These are phyloP conservation scores for Drosophila multiciliata DNA, from an alignment of 2,888 invertebrate genomes.

Conservation along the genomic window DNA sequence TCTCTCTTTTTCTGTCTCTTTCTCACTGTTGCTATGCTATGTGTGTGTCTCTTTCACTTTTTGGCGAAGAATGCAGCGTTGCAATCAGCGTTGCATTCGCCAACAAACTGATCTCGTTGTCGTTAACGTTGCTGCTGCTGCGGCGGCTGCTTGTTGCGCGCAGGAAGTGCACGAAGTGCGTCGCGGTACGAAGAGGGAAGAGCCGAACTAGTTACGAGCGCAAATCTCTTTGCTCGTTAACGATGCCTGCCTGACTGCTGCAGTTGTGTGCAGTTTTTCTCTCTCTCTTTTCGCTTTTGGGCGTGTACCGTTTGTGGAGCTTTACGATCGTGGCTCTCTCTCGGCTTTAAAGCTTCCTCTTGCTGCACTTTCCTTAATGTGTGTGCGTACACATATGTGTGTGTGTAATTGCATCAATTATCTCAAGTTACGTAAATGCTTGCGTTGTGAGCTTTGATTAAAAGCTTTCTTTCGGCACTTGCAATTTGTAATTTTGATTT, in stretches of 20 bases:
- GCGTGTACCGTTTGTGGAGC: constrained; percentile 51
- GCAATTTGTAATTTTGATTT: constrained; percentile 63
- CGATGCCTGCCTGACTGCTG: constrained; percentile 46
- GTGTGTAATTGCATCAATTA: constrained; percentile 55
- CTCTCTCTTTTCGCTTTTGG: constrained; percentile 34
- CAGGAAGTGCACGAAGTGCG: constrained; percentile 75
- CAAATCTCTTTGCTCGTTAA: constrained; percentile 22
- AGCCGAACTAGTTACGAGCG: constrained; percentile 73
- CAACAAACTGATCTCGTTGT: constrained; percentile 71
- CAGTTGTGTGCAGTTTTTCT: constrained; percentile 46
- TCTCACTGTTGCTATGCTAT: constrained; percentile 2
- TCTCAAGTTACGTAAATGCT: constrained; percentile 71
- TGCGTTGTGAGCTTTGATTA: constrained; percentile 46
- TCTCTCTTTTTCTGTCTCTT: constrained; percentile 27
- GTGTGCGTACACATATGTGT: constrained; percentile 35
- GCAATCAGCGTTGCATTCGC: constrained; percentile 79
- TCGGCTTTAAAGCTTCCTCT: constrained; percentile 54
- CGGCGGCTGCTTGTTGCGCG: constrained; percentile 62
- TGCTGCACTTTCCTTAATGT: constrained; percentile 57
- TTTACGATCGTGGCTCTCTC: constrained; percentile 40
- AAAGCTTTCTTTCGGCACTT: constrained; percentile 65
- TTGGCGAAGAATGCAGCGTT: constrained; percentile 70
- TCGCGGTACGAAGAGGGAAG: constrained; percentile 23
- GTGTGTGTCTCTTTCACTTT: constrained; percentile 58
- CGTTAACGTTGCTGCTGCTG: constrained; percentile 38